phyloP scores from a whole-genome alignment of 2,888 invertebrate genomes.

The Blastobasis lacticolella region DNA sequence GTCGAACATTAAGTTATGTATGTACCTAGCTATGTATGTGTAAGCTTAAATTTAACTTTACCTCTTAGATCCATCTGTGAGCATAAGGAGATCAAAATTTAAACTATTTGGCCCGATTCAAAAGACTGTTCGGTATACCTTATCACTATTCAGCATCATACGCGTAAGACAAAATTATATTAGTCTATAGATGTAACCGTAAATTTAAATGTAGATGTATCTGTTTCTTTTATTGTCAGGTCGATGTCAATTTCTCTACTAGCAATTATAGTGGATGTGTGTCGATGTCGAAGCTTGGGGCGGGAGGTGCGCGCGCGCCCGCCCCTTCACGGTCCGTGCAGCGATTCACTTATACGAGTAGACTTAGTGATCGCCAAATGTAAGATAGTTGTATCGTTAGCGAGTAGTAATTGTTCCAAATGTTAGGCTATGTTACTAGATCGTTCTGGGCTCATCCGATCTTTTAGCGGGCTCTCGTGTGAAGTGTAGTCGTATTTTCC shows the following conservation, averaged over 20 bases:
- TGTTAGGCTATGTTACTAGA: constrained; percentile 62
- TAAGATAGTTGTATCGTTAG: constrained; percentile 69
- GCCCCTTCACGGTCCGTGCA: constrained; percentile 30
- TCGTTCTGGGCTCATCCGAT: constrained; percentile 41
- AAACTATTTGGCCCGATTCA: constrained; percentile 79
- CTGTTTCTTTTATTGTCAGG: constrained; percentile 42
- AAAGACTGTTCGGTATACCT: constrained; percentile 82
- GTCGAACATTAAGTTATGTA: constrained; percentile 24
- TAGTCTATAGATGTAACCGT: constrained; percentile 53
- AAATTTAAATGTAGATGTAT: constrained; percentile 37
- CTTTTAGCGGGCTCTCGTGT: constrained; percentile 11
- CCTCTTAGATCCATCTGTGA: constrained; percentile 59
- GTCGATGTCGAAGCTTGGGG: constrained; percentile 16
- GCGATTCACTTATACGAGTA: constrained; percentile 56
- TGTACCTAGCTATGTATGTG: constrained; percentile 11
- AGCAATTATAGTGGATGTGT: constrained; percentile 40
- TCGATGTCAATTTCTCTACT: constrained; percentile 53
- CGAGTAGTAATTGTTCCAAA: constrained; percentile 71
- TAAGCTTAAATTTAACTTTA: constrained; percentile 49
- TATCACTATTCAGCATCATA: constrained; percentile 60
- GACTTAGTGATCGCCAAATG: constrained; percentile 71
- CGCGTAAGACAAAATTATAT: constrained; percentile 47
- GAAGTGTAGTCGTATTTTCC: no score
- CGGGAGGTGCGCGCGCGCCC: constrained; percentile 4
- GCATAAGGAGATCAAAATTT: constrained; percentile 66